These are phyloP conservation scores for Ophion costatus DNA, from an alignment of 2,888 invertebrate genomes.

Conservation along the genomic window DNA sequence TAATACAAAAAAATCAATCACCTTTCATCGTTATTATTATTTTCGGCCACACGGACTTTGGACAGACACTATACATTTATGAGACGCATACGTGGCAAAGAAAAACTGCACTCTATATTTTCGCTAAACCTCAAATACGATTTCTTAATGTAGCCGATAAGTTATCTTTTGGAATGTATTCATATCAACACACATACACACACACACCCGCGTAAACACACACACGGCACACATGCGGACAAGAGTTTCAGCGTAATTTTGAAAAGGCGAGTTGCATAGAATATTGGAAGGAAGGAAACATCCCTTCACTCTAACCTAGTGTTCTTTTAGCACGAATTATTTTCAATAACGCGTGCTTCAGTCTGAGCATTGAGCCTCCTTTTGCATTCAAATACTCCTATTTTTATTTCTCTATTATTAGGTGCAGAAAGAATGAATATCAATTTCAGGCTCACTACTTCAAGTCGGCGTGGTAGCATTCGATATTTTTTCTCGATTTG, in stretches of 20 bases:
- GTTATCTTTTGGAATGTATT: slow-evolving; percentile 77
- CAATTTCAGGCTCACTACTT: background rate
- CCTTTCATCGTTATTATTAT: slow-evolving; percentile 58
- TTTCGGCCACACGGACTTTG: slow-evolving; percentile 75
- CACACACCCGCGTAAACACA: slow-evolving; percentile 14
- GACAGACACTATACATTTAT: slow-evolving; percentile 78
- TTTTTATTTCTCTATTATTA: slow-evolving; percentile 35
- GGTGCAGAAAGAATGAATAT: background rate
- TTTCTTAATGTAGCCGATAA: slow-evolving; percentile 73
- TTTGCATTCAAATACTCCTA: slow-evolving; percentile 2
- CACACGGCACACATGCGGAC: slow-evolving; percentile 8
- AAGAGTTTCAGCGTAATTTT: slow-evolving; percentile 57
- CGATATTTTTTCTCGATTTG: background rate
- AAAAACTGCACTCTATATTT: slow-evolving; percentile 68
- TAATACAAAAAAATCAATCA: slow-evolving; percentile 45
- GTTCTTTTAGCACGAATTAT: slow-evolving; percentile 56
- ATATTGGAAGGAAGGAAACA: slow-evolving; percentile 18
- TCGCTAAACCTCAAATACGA: slow-evolving; percentile 69
- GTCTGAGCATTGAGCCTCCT: slow-evolving; percentile 19
- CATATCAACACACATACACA: slow-evolving; percentile 72
- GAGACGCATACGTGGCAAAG: slow-evolving; percentile 49
- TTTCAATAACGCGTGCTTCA: slow-evolving; percentile 47
- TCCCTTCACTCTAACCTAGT: slow-evolving; percentile 40
- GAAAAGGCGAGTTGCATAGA: slow-evolving; percentile 41
- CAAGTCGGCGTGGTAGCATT: background rate